Conservation (phyloP, 23 tunicate genomes). For the Halocynthia roretzi region DNA sequence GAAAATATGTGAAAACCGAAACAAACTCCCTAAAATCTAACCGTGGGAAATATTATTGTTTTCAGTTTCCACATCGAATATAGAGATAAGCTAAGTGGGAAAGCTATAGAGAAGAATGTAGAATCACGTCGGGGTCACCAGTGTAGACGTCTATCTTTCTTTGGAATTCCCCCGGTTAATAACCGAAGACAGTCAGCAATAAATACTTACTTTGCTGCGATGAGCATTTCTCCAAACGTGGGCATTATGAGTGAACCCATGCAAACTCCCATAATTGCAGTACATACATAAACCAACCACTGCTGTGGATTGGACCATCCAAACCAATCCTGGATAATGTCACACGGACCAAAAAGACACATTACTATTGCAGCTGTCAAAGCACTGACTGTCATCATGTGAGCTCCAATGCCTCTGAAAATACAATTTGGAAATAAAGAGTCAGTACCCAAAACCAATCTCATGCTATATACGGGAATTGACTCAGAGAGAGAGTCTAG, state of each 20-base stretch:
- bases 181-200: background rate
- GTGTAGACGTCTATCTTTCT: too few species aligned
- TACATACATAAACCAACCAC: conserved; percentile 64
- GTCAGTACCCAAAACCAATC: too few species aligned
- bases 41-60: too few species aligned
- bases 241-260: conserved; percentile 79
- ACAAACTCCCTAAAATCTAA: too few species aligned
- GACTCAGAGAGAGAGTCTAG: background rate
- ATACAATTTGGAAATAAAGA: background rate
- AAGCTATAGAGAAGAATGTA: too few species aligned
- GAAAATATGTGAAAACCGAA: too few species aligned
- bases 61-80: too few species aligned
- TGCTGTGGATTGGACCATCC: conserved; percentile 60
- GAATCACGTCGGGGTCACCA: too few species aligned
- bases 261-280: conserved; percentile 25
- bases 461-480: background rate
- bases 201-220: conserved; percentile 52
- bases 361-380: conserved; percentile 11
- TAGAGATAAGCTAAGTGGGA: too few species aligned
- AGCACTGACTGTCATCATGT: conserved; percentile 5
- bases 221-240: conserved; percentile 70
- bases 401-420: conserved; percentile 8
- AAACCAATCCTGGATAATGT: conserved; percentile 27
- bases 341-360: conserved; percentile 56
- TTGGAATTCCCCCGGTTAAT: too few species aligned